A percentile compares a stretch with the other conserved stretches of the same genome.
Conservation (phyloP, 2,113 vertebrate genomes). For the Cryptoleucopteryx plumbea region DNA sequence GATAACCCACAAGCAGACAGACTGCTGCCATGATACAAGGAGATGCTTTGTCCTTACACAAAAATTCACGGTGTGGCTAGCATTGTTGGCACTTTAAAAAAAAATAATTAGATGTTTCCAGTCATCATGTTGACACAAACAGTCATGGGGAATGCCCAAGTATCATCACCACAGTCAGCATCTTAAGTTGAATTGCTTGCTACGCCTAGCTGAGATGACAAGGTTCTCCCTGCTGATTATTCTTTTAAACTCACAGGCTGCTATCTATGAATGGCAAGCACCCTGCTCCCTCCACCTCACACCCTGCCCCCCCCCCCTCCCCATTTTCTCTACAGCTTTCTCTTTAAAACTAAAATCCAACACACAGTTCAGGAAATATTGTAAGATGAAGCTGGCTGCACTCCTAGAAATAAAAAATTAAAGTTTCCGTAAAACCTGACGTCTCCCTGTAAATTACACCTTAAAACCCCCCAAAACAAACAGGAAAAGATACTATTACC, state of each 20-base stretch:
- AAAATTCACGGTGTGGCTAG: neutral
- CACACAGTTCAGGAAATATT: neutral
- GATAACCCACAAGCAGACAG: neutral
- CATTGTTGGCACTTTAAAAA: neutral
- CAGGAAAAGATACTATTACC: slow-evolving; percentile 59
- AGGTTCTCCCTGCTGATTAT: neutral
- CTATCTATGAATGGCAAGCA: neutral
- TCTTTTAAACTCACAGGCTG: neutral
- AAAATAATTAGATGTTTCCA: neutral
- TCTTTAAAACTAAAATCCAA: neutral
- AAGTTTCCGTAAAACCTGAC: neutral
- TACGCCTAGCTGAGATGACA: neutral
- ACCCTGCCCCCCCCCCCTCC: too few relatives aligned
- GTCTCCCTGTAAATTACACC: slow-evolving; percentile 8
- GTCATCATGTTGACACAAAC: neutral
- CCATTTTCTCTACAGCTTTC: neutral
- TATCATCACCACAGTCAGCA: neutral
- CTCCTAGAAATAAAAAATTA: neutral
- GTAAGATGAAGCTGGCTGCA: neutral
- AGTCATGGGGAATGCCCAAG: neutral
- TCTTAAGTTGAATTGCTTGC: neutral
- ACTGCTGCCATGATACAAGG: neutral
- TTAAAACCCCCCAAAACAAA: neutral
- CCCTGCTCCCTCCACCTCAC: rapidly evolving
- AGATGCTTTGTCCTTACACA: neutral